Evolutionary conservation across 2,888 invertebrate species (phyloP), one percentile per base, ranked within the genome.

Genomic region (Hoplodrina ambigua): DNA sequence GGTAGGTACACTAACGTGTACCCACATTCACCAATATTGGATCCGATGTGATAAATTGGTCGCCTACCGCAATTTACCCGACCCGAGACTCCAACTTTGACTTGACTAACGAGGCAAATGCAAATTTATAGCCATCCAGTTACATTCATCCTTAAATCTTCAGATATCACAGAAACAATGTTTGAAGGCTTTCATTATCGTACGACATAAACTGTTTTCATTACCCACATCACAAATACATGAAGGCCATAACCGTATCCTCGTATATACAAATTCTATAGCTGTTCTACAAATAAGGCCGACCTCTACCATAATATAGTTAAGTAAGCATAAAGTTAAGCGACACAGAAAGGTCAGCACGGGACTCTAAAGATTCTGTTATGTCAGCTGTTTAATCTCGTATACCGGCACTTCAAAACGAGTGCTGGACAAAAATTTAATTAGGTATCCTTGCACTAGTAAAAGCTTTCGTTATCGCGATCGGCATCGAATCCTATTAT

Each of bases 351-450:
- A 80, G 74, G 78, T 80, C 82, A 80, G 68, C 55, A 69, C 37
- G 56, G 72, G 75, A 65, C 62, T 71, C 59, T 55, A 67, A 74
- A 78, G 78, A 81, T 80, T 78, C 33, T 72, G 74, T 61, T 53
- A 74, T 65, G 84, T 81, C 75, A 81, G 83, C 85, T 82, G 83
- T 81, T 84, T 83, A 78, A 87, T 85, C 77, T 83, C 68, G 75
- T 85, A 78, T 83, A 82, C 78, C 76, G 50, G 69, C 75, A 69
- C 82, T 87, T 82, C 74, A 79, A 81, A 86, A 82, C 84, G 85
- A 88, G 83, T 83, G 84, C 82, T 85, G 74, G 70, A 72, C 70
- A 81, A 85, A 59, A 88, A 87, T 87, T 87, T 84, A 84, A 89
- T 88, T 86, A 69, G 69, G 13, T 19, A 86, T 81, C 72, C 69